Evolutionary conservation across 2,797 vertebrate species (phyloP), one percentile per base, ranked within the genome.

Genomic region (Characodon lateralis): DNA sequence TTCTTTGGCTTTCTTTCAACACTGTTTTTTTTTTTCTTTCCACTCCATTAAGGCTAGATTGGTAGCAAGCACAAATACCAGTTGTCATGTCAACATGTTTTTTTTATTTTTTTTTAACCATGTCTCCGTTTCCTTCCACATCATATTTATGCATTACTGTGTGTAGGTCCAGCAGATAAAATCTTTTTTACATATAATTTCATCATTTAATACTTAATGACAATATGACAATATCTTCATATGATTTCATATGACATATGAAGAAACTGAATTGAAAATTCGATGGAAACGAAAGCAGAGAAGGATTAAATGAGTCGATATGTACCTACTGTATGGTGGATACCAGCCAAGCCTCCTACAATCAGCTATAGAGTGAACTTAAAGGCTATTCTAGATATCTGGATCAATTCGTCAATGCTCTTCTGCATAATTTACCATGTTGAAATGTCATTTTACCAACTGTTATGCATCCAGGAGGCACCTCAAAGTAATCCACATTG

Each of bases 351-450:
- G 72, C 53, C 75, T 84, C 73, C 69, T 66, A 56, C 65, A 69
- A 72, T 68, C 53, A 76, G 79, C 82, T 81, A 83, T 1, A 20
- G 5, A 31, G 76, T 82, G 71, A 85, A 83, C 80, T 63, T 87
- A 91, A 93, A 89, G 88, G 87, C 89, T 89, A 86, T 82, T 87
- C 79, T 83, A 63, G 72, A 61, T 46, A 73, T 12, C 7, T 80
- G 76, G 83, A 90, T 90, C 90, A 89, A 86, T 90, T 6, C n/a
- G 74, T 91, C 91, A 61, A 73, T 71, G 71, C 26, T 41, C 6
- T 59, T 73, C 74, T 66, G 73, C 77, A 80, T 89, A 88, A 90
- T 89, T 88, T 78, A 69, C 77, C 73, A 31, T 16, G 79, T 77
- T 76, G 78, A 87, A 86, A 58, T 73, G 78, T 39, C 87, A 79